Percentiles rank a stretch among this genome's conserved stretches.
Evolutionary conservation across 64 coral and sea anemone genomes (phyloP).

Genomic region (Pachyseris speciosa): DNA sequence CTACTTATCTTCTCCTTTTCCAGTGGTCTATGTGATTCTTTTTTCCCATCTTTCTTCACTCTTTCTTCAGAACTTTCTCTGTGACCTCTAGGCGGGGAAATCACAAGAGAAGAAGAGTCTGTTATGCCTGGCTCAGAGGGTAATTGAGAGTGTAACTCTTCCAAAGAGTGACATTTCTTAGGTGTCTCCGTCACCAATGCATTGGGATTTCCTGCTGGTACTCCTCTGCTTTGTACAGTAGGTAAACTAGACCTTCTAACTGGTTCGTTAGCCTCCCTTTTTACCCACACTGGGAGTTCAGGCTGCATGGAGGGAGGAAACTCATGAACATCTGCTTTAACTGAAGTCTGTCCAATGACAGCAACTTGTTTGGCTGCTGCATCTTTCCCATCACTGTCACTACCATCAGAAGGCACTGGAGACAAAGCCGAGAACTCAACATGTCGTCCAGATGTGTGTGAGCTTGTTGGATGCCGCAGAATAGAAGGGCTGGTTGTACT

Average conservation of each 20-base stretch:
- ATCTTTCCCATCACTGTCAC: constrained; percentile 71
- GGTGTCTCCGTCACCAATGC: not conserved
- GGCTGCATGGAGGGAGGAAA: not conserved
- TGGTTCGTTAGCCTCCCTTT: not conserved
- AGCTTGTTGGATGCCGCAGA: constrained; percentile 67
- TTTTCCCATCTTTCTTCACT: not conserved
- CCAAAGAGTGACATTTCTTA: not conserved
- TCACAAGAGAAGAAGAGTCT: not conserved
- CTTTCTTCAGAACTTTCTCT: not conserved
- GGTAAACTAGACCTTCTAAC: constrained; percentile 21
- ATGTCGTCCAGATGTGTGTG: constrained; percentile 81
- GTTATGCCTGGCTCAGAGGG: not conserved
- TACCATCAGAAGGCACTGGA: constrained; percentile 88
- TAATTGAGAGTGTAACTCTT: not conserved
- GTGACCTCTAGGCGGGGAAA: not conserved
- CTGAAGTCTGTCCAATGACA: not conserved
- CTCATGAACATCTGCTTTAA: constrained; percentile 66
- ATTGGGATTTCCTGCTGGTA: not conserved
- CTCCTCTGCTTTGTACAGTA: not conserved
- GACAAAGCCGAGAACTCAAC: constrained; percentile 92
- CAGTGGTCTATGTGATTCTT: not conserved
- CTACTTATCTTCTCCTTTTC: not conserved
- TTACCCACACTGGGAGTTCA: constrained; percentile 12
- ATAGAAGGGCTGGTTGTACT: constrained; percentile 80
- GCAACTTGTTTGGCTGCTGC: not conserved